phyloP scores from a whole-genome alignment of 2,113 vertebrate genomes.

The human region GRCh38 chr2:24432001-24432500 shows the following conservation, averaged over 20 bases:
- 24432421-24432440: constrained; percentile 59
- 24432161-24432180: neutral
- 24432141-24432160: neutral
- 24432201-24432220: neutral
- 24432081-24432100: neutral
- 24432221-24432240: neutral
- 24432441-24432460: constrained; percentile 67
- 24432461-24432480: constrained; percentile 62
- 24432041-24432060: neutral
- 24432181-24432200: neutral
- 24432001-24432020: neutral
- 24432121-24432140: neutral
- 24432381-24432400: constrained; percentile 71
- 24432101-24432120: neutral
- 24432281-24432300: neutral
- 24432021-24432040: neutral
- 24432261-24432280: neutral
- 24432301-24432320: neutral
- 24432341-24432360: constrained; percentile 43
- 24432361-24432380: constrained; percentile 64
- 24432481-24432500: neutral
- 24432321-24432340: constrained; percentile 14
- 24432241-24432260: neutral
- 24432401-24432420: constrained; percentile 70
- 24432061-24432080: neutral